Evolutionary conservation across 92 coral and sea anemone genomes (phyloP).

Genomic region (Phymanthus crucifer): DNA sequence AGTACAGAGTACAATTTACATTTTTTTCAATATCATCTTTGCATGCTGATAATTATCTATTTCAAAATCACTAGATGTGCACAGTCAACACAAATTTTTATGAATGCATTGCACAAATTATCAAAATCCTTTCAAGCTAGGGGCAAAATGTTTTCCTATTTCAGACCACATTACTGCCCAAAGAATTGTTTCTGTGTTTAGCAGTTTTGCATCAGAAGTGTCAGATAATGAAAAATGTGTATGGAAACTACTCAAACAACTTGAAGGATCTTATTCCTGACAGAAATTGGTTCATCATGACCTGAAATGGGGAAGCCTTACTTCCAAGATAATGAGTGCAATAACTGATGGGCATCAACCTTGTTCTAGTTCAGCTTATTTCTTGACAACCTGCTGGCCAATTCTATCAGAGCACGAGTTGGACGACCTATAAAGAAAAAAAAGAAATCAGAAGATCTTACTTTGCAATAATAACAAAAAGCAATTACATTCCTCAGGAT

Average conservation of each 20-base stretch:
- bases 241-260: too few relatives aligned
- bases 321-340: not conserved
- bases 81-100: not conserved
- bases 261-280: too few relatives aligned
- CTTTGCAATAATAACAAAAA: not conserved
- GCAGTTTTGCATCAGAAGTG: too few relatives aligned
- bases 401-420: constrained; percentile 78
- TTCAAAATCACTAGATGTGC: not conserved
- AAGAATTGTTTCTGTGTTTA: too few relatives aligned
- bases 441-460: not conserved
- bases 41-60: not conserved
- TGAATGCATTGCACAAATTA: too few relatives aligned
- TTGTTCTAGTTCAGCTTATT: constrained; percentile 2
- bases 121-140: too few relatives aligned
- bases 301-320: not conserved
- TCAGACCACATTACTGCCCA: too few relatives aligned
- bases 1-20: too few relatives aligned
- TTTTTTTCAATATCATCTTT: too few relatives aligned
- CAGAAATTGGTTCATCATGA: too few relatives aligned
- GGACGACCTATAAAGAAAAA: constrained; percentile 69
- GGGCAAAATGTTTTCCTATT: too few relatives aligned
- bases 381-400: constrained; percentile 52
- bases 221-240: too few relatives aligned
- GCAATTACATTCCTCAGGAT: not conserved
- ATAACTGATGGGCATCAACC: not conserved